Base-by-base conservation (phyloP, 2,113 vertebrate genomes). In the Stomatorhinus ivindoensis region DNA sequence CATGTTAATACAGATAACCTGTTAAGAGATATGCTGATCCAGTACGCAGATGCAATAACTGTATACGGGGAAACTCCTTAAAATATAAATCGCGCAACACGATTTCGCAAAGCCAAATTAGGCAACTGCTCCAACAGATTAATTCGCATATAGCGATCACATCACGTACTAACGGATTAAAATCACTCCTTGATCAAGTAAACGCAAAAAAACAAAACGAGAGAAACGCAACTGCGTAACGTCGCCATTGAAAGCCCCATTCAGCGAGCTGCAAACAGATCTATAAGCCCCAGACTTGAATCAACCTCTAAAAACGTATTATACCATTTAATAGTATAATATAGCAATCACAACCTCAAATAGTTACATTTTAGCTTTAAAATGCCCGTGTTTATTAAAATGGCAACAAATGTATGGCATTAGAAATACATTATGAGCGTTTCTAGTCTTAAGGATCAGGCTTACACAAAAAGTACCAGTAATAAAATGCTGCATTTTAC, bases 401-500 rank as follows among this genome's bases (percentile, higher is more conserved):
- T 13, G 27, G 3, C 3, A 11, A 69, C 27, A 31, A 31, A 11
- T 4, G n/a, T 11, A 10, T 10, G 6, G 27, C 61, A 69, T 69
- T 69, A 69, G 8, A 69, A 31, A 31, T 27, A 31, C 61, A 69
- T 31, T 11, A 31, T 2, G 9, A 69, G 1, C 10, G 3, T 69
- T 31, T 31, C 27, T 4, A 1, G 61, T 31, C 9, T 11, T 69
- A 31, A 27, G 3, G 3, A 13, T 69, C 11, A 69, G 10, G 0
- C 61, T 69, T 69, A 31, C n/a, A 42, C 31, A 0, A 42, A 42
- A 13, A 80, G 15, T 13, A 15, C 6, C 31, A 1, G 4, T 6
- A 19, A 3, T 15, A 35, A 35, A 80, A 15, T 39, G 35, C 35
- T 1, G 6, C 1, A 42, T 19, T 19, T 96, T 96, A 96, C 96